Base-by-base conservation (phyloP, 2,888 invertebrate genomes). In the Hemaris fuciformis region DNA sequence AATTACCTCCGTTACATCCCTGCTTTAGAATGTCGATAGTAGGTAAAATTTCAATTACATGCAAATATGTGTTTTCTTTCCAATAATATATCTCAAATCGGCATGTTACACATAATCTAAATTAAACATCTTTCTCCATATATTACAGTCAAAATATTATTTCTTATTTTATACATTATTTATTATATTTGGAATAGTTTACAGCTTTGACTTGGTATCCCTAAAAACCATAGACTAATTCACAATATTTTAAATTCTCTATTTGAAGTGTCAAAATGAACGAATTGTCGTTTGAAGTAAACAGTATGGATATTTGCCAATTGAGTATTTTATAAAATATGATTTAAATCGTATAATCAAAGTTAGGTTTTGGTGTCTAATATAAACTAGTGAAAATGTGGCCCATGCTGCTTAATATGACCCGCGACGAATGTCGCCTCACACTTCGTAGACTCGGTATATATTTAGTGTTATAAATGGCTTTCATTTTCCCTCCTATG, bases 391-490 rank as follows among this genome's bases (percentile, higher is more conserved):
- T 79, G 68, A 91, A 84, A 79, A 93, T 93, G 93, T 93, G 93
- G 96, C 96, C 97, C 70, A 91, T 94, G 88, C 93, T 96, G 69
- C 92, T 96, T 74, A 96, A 98, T 92, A 95, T 97, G 95, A 96
- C 96, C 77, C 95, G 95, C 84, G 97, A 98, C 90, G 98, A 98
- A 89, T 98, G 97, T 89, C 95, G 96, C 88, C 95, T 97, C 82
- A 95, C 96, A 92, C 95, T 98, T 83, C 94, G 98, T 81, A 95
- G 96, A 93, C 94, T 98, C 82, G 97, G 97, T 97, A 94, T 91
- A 91, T 85, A 88, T 88, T 89, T 89, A 88, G 90, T 88, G 82
- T 83, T 84, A 74, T 76, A 83, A 83, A 88, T 89, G 88, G 90
- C 91, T 87, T 90, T 85, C 89, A 84, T 90, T 91, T 91, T 91